A percentile compares a stretch with the other conserved stretches of the same genome.
phyloP scores from a whole-genome alignment of 1,140 invertebrate species.

The Caenorhabditis briggsae region DNA sequence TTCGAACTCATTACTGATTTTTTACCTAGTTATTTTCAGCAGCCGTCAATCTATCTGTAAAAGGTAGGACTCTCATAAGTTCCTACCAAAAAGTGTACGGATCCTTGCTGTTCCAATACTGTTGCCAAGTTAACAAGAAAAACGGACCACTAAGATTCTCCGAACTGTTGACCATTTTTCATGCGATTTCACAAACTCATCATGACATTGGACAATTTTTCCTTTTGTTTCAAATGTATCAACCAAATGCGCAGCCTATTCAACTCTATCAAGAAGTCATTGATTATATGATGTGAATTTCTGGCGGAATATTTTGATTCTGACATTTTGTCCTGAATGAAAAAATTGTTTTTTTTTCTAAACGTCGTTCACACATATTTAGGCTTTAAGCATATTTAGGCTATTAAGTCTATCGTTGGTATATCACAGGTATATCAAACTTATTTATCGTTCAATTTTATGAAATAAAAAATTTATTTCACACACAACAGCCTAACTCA shows the following conservation, averaged over 20 bases:
- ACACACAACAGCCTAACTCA: no score
- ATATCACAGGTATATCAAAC: no score
- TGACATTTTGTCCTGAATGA: no score
- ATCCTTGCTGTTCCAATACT: background rate
- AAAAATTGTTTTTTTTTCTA: no score
- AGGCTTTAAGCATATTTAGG: no score
- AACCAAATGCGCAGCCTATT: background rate
- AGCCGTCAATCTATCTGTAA: background rate
- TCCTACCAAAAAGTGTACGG: conserved; percentile 17
- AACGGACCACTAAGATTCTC: background rate
- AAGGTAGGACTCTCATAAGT: background rate
- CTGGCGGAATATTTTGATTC: no score
- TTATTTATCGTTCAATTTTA: no score
- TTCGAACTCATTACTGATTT: background rate
- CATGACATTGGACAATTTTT: background rate
- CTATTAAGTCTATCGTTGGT: no score
- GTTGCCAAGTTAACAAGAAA: background rate
- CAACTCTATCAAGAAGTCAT: conserved; percentile 12
- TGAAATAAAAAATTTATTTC: no score
- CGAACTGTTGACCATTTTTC: background rate
- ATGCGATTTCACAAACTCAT: background rate
- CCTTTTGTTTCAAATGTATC: background rate
- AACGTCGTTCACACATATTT: no score
- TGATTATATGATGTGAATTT: background rate
- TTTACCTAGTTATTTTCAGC: background rate